Base-by-base conservation (phyloP, 1,140 invertebrate species). In the Plectrocnemia conspersa region DNA sequence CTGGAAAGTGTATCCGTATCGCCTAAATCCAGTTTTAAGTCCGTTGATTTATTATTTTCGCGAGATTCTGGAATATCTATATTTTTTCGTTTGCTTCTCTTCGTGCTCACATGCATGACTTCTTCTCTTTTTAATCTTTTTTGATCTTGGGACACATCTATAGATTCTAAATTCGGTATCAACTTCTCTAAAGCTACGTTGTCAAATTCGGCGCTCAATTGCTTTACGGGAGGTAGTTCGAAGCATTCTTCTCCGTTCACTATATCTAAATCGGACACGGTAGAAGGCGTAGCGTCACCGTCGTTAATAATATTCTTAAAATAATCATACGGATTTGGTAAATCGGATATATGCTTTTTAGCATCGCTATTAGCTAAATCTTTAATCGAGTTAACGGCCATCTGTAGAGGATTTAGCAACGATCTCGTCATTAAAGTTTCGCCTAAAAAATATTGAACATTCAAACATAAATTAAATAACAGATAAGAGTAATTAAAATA, bases 391-490 rank as follows among this genome's bases (percentile, higher is more conserved):
- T 67, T 73, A 19, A 74, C 70, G 1, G 72, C 72, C 36, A 70
- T 65, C 56, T 75, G 71, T 16, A 74, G 48, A 0, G 71, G 72
- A 3, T 67, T 66, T 4, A 69, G 69, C 13, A 73, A 60, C 6
- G 73, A 74, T 58, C 69, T 74, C 24, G 68, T 69, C 73, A 75
- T 75, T 46, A 68, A 35, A 52, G 64, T 69, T 42, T 64, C 47
- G 25, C 68, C 65, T 49, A 52, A 55, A 60, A 54, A 68, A 70
- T 71, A 68, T 69, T 63, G 59, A 65, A 59, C 60, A 64, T 63
- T n/a, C n/a, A n/a, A n/a, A n/a, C n/a, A n/a, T n/a, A n/a, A n/a
- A n/a, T n/a, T n/a, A n/a, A n/a, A n/a, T n/a, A n/a, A n/a, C n/a
- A n/a, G n/a, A n/a, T n/a, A n/a, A n/a, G n/a, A n/a, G n/a, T n/a